A percentile compares a stretch with the other conserved stretches of the same genome.
Evolutionary conservation across 2,113 vertebrate species (phyloP).

Genomic region (Hemiscyllium ocellatum): DNA sequence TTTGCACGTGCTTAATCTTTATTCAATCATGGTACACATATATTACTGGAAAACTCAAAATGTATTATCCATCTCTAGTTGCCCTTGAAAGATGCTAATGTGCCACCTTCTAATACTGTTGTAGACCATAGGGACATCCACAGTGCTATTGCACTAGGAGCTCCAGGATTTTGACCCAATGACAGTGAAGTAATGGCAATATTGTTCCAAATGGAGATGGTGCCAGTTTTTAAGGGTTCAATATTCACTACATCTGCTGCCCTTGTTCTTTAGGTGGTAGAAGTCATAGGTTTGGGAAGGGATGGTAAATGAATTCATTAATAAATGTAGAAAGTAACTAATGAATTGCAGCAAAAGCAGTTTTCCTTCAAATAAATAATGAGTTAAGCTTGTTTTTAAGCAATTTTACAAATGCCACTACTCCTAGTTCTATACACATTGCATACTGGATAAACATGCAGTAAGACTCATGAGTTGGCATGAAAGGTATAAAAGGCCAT

Average conservation of each 20-base stretch:
- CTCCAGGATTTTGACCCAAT: not conserved
- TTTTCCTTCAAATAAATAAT: no score
- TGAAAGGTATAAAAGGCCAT: no score
- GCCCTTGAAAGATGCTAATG: not conserved
- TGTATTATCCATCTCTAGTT: no score
- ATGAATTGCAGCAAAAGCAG: not conserved
- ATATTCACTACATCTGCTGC: not conserved
- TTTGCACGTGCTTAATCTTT: no score
- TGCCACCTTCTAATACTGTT: not conserved
- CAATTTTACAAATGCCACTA: no score
- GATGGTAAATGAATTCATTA: not conserved
- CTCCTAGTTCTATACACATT: no score
- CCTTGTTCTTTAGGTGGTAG: not conserved
- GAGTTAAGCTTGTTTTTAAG: no score
- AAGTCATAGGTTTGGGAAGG: not conserved
- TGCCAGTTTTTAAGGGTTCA: not conserved
- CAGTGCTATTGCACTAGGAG: not conserved
- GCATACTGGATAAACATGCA: no score
- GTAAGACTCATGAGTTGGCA: no score
- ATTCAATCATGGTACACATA: no score
- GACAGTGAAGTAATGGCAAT: not conserved
- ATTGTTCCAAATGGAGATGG: not conserved
- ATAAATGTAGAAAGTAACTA: not conserved
- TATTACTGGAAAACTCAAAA: no score
- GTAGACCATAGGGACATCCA: not conserved